Evolutionary conservation across 1,140 invertebrate genomes (phyloP).

Genomic region (Gryon sp.): DNA sequence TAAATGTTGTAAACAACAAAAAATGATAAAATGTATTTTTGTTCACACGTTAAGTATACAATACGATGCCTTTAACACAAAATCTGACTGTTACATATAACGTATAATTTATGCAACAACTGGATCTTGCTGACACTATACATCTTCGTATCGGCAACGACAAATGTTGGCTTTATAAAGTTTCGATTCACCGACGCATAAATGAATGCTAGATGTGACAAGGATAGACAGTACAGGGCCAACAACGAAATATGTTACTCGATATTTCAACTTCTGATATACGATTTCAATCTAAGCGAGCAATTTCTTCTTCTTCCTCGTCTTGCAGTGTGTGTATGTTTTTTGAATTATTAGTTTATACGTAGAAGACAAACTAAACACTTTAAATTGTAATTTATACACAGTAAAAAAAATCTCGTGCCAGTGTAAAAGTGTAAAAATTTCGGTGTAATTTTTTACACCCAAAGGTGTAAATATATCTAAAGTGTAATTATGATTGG

Average conservation of each 20-base stretch:
- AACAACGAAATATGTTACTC: slow-evolving; percentile 59
- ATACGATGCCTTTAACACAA: slow-evolving; percentile 25
- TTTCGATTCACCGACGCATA: slow-evolving; percentile 66
- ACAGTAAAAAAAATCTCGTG: no score
- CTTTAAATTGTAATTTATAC: no score
- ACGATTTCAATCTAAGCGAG: slow-evolving; percentile 22
- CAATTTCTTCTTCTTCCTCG: slow-evolving; percentile 32
- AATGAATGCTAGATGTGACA: slow-evolving; percentile 68
- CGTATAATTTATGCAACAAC: slow-evolving; percentile 58
- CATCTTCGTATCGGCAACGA: slow-evolving; percentile 60
- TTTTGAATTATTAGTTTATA: slow-evolving; percentile 4
- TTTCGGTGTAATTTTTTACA: no score
- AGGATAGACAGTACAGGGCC: slow-evolving; percentile 57
- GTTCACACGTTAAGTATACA: not conserved
- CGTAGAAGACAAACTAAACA: no score
- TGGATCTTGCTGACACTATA: slow-evolving; percentile 47
- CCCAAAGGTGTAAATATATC: no score
- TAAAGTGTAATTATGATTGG: no score
- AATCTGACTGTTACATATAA: slow-evolving; percentile 36
- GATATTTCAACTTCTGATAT: slow-evolving; percentile 60
- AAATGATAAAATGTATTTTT: not conserved
- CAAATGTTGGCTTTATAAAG: slow-evolving; percentile 69
- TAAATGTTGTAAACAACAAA: no score
- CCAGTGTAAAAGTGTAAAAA: no score
- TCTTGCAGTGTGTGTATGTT: no score